A percentile compares a stretch with the other conserved stretches of the same genome.
These are phyloP conservation scores for Diaprepes abbreviatus DNA, from an alignment of 2,888 invertebrate genomes.

Conservation along the genomic window DNA sequence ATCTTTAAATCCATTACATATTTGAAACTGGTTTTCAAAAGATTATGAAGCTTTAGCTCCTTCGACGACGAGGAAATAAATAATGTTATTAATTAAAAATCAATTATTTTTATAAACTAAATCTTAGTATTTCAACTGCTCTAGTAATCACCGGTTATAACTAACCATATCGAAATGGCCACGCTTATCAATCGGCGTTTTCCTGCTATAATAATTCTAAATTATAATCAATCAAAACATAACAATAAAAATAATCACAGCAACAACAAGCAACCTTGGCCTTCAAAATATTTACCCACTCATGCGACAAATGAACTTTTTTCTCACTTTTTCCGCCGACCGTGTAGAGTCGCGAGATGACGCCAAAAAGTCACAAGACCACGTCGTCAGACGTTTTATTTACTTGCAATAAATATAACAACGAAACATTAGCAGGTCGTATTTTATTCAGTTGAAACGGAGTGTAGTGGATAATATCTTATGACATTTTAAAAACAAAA, in stretches of 20 bases:
- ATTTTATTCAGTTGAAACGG: slow-evolving; percentile 26
- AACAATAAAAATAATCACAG: slow-evolving; percentile 26
- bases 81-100: too few species aligned
- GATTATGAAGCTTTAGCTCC: too few species aligned
- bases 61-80: too few species aligned
- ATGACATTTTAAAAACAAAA: slow-evolving; percentile 24
- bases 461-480: slow-evolving; percentile 9
- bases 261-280: slow-evolving; percentile 19
- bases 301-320: slow-evolving; percentile 22
- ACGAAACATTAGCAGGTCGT: slow-evolving; percentile 27
- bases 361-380: slow-evolving; percentile 42
- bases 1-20: too few species aligned
- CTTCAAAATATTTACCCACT: slow-evolving; percentile 4
- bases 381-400: slow-evolving; percentile 34
- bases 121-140: not conserved
- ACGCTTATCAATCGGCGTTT: not conserved
- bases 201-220: not conserved
- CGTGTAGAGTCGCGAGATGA: slow-evolving; percentile 28
- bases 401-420: slow-evolving; percentile 44
- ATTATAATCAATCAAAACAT: not conserved
- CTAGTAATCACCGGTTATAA: not conserved
- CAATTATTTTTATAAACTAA: too few species aligned
- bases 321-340: slow-evolving; percentile 18
- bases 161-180: not conserved
- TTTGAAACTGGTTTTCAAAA: too few species aligned